Evolutionary conservation across 2,797 vertebrate species (phyloP), one percentile per base, ranked within the genome.

Genomic region (Eulemur coronatus): DNA sequence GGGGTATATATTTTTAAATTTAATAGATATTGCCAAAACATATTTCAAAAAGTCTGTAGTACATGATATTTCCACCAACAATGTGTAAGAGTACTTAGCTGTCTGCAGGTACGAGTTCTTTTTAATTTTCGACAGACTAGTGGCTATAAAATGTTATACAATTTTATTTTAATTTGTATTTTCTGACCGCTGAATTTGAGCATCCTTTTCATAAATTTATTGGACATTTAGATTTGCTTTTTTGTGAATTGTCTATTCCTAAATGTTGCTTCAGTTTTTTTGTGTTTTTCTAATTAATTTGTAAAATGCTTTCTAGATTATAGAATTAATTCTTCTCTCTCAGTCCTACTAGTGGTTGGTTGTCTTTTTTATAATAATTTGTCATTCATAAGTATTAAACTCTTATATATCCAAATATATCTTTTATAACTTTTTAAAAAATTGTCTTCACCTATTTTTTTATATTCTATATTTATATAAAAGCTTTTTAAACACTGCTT

Each of bases 91-190:
- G 12, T 65, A 50, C 73, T 24, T 55, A 41, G n/a, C 26, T 73
- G n/a, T 84, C 33, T 80, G 5, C 5, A 84, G 18, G 24, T 82
- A 5, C 50, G 67, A 65, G 11, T 57, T 79, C 70, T 89, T 20
- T 63, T 72, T 63, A 28, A 76, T 35, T 79, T 84, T 89, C 70
- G 46, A 22, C 38, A 61, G 9, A 35, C 13, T 72, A 38, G 65
- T 84, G 35, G 7, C 28, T 91, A 4, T 75, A 46, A 41, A 73
- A 15, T 76, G 7, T 65, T 73, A 65, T 4, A 61, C 65, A 35
- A 79, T 57, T 4, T 85, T 85, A 48, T 75, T 73, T 95, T 95
- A 55, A 61, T 72, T 73, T 78, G 5, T 95, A n/a, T 91, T 85
- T 91, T 61, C 30, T 80, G 70, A n/a, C 46, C 33, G 38, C 50